Evolutionary conservation across 2,113 vertebrate genomes (phyloP), one percentile per base, ranked within the genome.

Genomic region (Loxodonta africana): DNA sequence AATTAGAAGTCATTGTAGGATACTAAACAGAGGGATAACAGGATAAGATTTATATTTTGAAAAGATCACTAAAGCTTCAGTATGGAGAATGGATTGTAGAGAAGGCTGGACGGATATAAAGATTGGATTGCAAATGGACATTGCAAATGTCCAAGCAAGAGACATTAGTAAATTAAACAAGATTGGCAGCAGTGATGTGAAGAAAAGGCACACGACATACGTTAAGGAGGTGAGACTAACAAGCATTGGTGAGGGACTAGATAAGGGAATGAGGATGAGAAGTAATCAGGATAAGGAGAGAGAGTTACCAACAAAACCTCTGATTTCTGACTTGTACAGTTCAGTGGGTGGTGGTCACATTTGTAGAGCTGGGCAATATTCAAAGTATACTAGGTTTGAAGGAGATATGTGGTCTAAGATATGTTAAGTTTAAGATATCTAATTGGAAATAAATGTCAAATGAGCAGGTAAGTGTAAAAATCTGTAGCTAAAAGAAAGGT

Each of bases 381-480:
- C 1, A 48, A 93, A 88, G 44, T 63, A 95, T 88, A 71, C 17
- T 80, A 81, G 0, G 9, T 93, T 81, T 90, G 23, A n/a, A 83
- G 37, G 46, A 82, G 41, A 57, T 57, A 4, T 86, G 25, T 60
- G 25, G 8, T 37, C 23, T 95, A 57, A 95, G 62, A 69, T 89
- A 80, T 37, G 12, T 30, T 91, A 14, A 83, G 85, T 28, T 74
- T n/a, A 76, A 18, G 44, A 63, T 62, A 91, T n/a, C 51, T 80
- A 87, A 78, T 46, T 48, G 62, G 81, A 92, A 94, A 91, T 69
- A 92, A 94, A 93, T 74, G 12, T 87, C 81, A 95, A 65, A 77
- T 65, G 60, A 48, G 5, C 28, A 93, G n/a, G 44, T 74, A n/a
- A 80, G 46, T 84, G 6, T 83, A 77, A 92, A 93, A 83, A 51